phyloP scores from a whole-genome alignment of 2,113 vertebrate species.

The Anarrhichthys ocellatus region DNA sequence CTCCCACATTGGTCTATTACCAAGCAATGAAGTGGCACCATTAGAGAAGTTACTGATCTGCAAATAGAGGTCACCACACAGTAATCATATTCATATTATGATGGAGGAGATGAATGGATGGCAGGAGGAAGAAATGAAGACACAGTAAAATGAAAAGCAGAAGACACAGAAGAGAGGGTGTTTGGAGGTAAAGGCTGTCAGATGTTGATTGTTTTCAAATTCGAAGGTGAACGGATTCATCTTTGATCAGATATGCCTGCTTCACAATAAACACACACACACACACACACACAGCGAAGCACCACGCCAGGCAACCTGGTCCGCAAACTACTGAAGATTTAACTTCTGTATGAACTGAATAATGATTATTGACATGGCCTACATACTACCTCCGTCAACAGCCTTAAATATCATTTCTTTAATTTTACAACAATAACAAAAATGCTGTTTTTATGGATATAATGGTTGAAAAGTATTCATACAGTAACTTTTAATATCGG shows the following conservation, averaged over 20 bases:
- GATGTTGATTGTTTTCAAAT: not conserved
- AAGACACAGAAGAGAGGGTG: not conserved
- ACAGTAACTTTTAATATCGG: not conserved
- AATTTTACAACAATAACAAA: no score
- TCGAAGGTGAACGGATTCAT: not conserved
- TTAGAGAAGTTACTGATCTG: constrained; percentile 16
- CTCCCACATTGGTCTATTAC: constrained; percentile 38
- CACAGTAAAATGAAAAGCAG: not conserved
- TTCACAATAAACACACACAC: not conserved
- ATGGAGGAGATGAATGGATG: not conserved
- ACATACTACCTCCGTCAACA: not conserved
- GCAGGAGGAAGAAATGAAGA: not conserved
- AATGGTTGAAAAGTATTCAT: not conserved
- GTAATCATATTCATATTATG: constrained; percentile 13
- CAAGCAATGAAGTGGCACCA: constrained; percentile 4
- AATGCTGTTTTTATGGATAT: not conserved
- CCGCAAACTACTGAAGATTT: not conserved
- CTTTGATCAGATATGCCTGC: not conserved
- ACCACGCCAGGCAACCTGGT: not conserved
- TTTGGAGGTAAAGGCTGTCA: not conserved
- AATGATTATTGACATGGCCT: not conserved
- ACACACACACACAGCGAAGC: not conserved
- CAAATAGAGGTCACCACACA: constrained; percentile 29
- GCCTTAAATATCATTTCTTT: not conserved
- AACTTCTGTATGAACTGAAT: constrained; percentile 6